Evolutionary conservation across 2,797 vertebrate species (phyloP), one percentile per base, ranked within the genome.

Genomic region (Pogonophryne albipinna): DNA sequence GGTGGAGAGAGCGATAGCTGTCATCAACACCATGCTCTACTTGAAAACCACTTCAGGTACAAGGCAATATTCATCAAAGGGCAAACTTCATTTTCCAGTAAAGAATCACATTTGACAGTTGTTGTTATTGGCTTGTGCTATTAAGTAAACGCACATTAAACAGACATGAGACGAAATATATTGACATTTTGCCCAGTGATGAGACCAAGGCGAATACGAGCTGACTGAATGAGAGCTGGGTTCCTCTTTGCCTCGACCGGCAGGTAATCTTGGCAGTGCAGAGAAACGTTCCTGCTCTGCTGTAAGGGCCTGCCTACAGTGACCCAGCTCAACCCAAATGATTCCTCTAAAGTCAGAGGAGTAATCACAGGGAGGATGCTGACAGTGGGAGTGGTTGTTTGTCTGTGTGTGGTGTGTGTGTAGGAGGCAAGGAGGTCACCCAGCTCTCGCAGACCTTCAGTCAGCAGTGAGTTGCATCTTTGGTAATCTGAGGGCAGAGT

Each of bases 271-370:
- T 99, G 97, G 98, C 92, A 95, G 94, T 70, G 88, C 89, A 92
- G 94, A 92, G 92, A 80, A 98, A 87, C 45, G 71, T 96, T 88
- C 71, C 91, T 88, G 89, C 91, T 89, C 93, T 87, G 82, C 97
- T 99, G 97, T 99, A 99, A 99, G 97, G 97, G 97, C 95, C 95
- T 95, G 96, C 95, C 97, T 5, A 99, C 93, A 98, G 76, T 79
- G 27, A 95, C 45, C 17, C 61, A 23, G 85, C 90, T 85, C n/a
- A 15, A 56, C 80, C 82, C 66, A 71, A 69, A 82, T 84, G 80
- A 84, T 83, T 90, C 78, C 67, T 82, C 72, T 74, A 64, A 53
- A 93, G 91, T 76, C 60, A 27, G 16, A 74, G 74, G 85, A 76
- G 73, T 85, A 79, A 80, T 84, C 52, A 7, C 44, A 63, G 67